Evolutionary conservation across 1,140 invertebrate genomes (phyloP), one percentile per base, ranked within the genome.

Genomic region (Drosophila subpulchrella): DNA sequence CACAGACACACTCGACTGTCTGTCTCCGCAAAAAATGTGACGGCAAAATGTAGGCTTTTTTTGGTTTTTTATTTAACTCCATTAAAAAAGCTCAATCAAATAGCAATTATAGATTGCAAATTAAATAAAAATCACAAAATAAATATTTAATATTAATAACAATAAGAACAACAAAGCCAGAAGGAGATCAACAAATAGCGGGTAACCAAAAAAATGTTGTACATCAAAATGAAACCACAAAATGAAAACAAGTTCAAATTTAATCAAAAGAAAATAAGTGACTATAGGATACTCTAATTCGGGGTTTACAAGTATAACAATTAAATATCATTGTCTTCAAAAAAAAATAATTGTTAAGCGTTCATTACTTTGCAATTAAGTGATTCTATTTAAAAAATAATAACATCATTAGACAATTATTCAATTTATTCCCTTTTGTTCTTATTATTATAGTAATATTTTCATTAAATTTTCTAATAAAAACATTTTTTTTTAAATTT

Each of bases 61-160:
- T 3, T 27, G 1, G 27, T 0, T 27, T 5, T 27, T 27, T 58
- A 47, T 34, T 32, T 3, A 34, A 15, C 30, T 24, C 20, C 34
- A 30, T 41, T 39, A 7, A 63, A 76, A 61, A 48, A 48, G 61
- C 68, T 71, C 78, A 82, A 85, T 86, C 83, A 75, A 78, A 89
- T 80, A 77, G 76, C 76, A 88, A 88, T 88, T 88, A 88, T 80
- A 71, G 75, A 88, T 88, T 79, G 83, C 79, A 88, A 88, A 89
- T 83, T 83, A 89, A 88, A 88, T 85, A 88, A 78, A 89, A 76
- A 89, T 79, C 71, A 81, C 72, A 80, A 83, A 88, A 89, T 88
- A 88, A 88, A 88, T 89, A 88, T 88, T 88, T 89, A 89, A 88
- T 88, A 83, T 89, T 77, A 88, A 89, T 89, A 89, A 80, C 53